Evolutionary conservation across 2,797 vertebrate species (phyloP).

Genomic region (Sphenopsis melanotis): DNA sequence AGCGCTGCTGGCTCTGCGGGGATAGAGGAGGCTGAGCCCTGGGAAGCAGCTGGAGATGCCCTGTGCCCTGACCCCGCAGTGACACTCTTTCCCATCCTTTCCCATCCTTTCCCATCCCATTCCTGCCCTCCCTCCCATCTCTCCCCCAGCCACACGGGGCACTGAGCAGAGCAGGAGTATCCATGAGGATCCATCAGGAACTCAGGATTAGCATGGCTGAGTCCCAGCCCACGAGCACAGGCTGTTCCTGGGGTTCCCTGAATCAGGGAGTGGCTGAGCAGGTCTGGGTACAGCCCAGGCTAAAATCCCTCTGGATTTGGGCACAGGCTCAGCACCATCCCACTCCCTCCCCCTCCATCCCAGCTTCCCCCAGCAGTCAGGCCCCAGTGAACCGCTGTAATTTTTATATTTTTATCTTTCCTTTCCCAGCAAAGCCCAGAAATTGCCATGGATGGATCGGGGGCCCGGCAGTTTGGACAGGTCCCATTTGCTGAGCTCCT

Average conservation of each 20-base stretch:
- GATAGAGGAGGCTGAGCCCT: neutral
- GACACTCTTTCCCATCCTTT: too few relatives aligned
- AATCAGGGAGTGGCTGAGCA: fast-evolving
- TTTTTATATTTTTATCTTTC: neutral
- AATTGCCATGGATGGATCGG: slow-evolving; percentile 67
- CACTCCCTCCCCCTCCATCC: fast-evolving
- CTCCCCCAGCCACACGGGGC: fast-evolving
- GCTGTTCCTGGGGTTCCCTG: fast-evolving
- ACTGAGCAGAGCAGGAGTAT: neutral
- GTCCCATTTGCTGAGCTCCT: slow-evolving; percentile 70
- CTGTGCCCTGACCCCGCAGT: too few relatives aligned
- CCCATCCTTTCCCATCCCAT: too few relatives aligned
- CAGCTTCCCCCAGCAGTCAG: fast-evolving
- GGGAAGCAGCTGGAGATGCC: neutral
- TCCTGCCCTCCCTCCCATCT: too few relatives aligned
- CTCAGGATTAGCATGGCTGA: neutral
- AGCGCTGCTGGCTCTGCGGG: neutral
- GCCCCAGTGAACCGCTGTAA: neutral
- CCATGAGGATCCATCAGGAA: fast-evolving
- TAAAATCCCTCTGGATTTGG: neutral
- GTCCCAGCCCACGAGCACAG: fast-evolving
- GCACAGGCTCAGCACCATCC: neutral
- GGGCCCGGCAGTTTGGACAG: slow-evolving; percentile 46
- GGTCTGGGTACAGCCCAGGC: fast-evolving
- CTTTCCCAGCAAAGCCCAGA: slow-evolving; percentile 28